Conservation (phyloP, 1,140 invertebrate species). For the Agraylea sexmaculata region DNA sequence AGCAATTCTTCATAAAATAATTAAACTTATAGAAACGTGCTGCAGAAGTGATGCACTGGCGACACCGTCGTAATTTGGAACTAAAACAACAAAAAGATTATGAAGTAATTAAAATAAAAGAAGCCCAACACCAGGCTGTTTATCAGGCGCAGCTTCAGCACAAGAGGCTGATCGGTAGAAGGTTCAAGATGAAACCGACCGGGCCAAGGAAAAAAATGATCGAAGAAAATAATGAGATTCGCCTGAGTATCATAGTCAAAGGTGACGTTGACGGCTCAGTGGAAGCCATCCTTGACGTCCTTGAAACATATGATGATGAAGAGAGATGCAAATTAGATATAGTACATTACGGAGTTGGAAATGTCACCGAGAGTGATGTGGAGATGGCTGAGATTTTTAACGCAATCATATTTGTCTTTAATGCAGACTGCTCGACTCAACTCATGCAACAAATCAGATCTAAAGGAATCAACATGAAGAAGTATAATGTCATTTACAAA, state of each 20-base stretch:
- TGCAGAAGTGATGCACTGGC: constrained; percentile 52
- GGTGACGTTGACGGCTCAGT: constrained; percentile 81
- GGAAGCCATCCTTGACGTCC: constrained; percentile 85
- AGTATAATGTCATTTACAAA: constrained; percentile 83
- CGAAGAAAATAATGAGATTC: constrained; percentile 34
- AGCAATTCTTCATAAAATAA: no score
- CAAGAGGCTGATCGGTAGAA: constrained; percentile 51
- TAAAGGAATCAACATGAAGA: constrained; percentile 48
- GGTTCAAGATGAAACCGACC: constrained; percentile 30
- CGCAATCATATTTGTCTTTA: constrained; percentile 79
- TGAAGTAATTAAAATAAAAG: constrained; percentile 52
- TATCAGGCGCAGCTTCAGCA: constrained; percentile 55
- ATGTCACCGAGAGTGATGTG: constrained; percentile 70
- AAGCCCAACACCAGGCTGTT: constrained; percentile 51
- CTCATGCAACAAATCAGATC: constrained; percentile 34
- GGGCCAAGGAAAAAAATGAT: constrained; percentile 49
- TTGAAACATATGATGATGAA: constrained; percentile 75
- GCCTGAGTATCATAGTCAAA: constrained; percentile 41
- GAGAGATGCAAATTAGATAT: constrained; percentile 69
- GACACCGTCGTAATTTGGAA: constrained; percentile 43
- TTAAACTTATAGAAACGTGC: constrained; percentile 47
- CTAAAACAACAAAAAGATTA: constrained; percentile 52
- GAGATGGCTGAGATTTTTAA: constrained; percentile 77
- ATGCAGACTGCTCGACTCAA: constrained; percentile 47
- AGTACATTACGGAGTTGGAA: constrained; percentile 82